Base-by-base conservation (phyloP, 2,888 invertebrate genomes). In the Tyria jacobaeae region DNA sequence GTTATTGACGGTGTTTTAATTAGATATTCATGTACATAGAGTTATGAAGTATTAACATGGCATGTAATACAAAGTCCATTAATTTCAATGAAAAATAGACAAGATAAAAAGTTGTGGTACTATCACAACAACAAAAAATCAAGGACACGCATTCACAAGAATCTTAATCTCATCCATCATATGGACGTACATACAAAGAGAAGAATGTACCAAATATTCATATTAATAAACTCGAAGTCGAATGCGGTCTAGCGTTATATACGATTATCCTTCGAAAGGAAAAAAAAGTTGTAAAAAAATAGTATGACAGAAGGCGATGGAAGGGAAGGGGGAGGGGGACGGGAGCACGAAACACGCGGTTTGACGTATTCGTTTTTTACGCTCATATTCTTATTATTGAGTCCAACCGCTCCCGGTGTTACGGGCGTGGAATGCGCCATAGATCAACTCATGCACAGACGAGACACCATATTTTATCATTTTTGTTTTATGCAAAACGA, bases 351-450 rank as follows among this genome's bases (percentile, higher is more conserved):
- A 84, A 82, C 86, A 80, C 83, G 81, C 81, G 81, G 87, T 88
- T 89, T 89, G 89, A 89, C 86, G 88, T 89, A 86, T 87, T 89
- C 89, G 88, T 94, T 91, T 93, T 91, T 91, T 92, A 89, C 85
- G 86, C 87, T 88, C 89, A 89, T 90, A 89, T 91, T 91, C 89
- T 89, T 92, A 92, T 93, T 92, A 91, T 92, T 92, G 89, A 88
- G 88, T 85, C 85, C 88, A 86, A 87, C 86, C 89, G 94, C 94
- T 94, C 92, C 94, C 89, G 92, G 94, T 94, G 92, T 94, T 94
- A 94, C 94, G 94, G 83, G 79, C 87, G 86, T 77, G 92, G 94
- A 92, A 94, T 94, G 92, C 87, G 86, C 83, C 87, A 88, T 77
- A 91, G 93, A 92, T 70, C 71, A 72, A 78, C 65, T 74, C 66